These are phyloP conservation scores for Saccostrea glomerata DNA, from an alignment of 1,140 invertebrate species.

Conservation along the genomic window DNA sequence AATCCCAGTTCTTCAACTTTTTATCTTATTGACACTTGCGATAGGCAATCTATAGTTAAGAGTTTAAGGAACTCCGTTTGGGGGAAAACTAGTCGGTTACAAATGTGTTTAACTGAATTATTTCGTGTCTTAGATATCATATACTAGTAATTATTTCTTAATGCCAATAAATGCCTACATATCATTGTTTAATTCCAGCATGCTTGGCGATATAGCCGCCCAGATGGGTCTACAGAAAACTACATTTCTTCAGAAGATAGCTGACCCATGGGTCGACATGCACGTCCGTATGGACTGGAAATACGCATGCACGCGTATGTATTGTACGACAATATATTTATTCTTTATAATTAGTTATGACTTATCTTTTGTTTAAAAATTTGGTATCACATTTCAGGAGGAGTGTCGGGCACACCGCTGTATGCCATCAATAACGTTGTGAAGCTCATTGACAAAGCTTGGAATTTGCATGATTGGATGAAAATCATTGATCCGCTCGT, in stretches of 20 bases:
- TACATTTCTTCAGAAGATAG: neutral
- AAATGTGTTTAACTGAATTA: too few relatives aligned
- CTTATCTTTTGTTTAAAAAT: neutral
- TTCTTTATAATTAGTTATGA: neutral
- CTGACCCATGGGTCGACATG: constrained; percentile 3
- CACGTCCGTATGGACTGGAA: constrained; percentile 9
- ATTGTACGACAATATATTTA: neutral
- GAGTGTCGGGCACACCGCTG: constrained; percentile 1
- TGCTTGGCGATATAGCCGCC: constrained; percentile 3
- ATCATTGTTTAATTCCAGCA: neutral
- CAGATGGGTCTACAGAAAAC: constrained; percentile 11
- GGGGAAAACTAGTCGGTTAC: too few relatives aligned
- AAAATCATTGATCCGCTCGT: neutral
- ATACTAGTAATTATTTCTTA: too few relatives aligned
- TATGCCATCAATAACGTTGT: constrained; percentile 4
- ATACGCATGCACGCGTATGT: neutral
- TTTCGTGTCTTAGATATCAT: too few relatives aligned
- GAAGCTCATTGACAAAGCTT: neutral
- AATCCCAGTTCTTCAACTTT: too few relatives aligned
- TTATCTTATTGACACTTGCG: too few relatives aligned
- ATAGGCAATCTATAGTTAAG: too few relatives aligned
- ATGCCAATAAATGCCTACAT: too few relatives aligned
- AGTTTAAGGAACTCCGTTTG: too few relatives aligned
- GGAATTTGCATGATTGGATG: neutral
- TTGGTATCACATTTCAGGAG: neutral